Conservation (phyloP, 2,888 invertebrate species). For the Atethmia centrago region DNA sequence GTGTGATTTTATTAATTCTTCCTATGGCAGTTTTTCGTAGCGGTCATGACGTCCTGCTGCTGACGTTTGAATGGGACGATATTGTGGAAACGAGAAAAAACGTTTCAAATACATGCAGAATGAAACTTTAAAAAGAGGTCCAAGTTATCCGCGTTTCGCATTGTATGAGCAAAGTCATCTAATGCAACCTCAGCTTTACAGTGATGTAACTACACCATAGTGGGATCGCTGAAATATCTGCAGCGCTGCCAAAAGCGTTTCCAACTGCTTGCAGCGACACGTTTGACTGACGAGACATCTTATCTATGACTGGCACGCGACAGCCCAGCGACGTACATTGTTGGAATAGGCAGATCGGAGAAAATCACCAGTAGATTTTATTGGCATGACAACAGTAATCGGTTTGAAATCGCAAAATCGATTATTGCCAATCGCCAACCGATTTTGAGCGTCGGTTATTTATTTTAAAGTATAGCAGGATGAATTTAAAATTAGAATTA, state of each 20-base stretch:
- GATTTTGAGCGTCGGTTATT: not conserved
- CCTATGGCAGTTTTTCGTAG: too few relatives aligned
- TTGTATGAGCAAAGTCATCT: not conserved
- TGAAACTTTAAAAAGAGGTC: not conserved
- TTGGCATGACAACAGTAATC: constrained; percentile 33
- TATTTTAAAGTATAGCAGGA: too few relatives aligned
- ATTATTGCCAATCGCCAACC: constrained; percentile 2
- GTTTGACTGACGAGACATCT: constrained; percentile 59
- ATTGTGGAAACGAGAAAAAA: not conserved
- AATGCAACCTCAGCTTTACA: constrained; percentile 19
- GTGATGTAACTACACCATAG: constrained; percentile 61
- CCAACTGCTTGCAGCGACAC: constrained; percentile 53
- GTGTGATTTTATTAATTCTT: not conserved
- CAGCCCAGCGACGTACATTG: constrained; percentile 25
- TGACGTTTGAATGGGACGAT: too few relatives aligned
- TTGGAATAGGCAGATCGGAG: constrained; percentile 20
- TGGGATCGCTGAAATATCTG: constrained; percentile 58
- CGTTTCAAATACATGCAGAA: not conserved
- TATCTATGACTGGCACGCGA: constrained; percentile 59
- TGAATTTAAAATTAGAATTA: not conserved
- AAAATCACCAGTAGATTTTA: constrained; percentile 50
- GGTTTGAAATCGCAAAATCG: constrained; percentile 36
- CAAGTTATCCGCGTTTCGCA: not conserved
- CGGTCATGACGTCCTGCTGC: too few relatives aligned
- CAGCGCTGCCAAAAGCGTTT: constrained; percentile 57